Evolutionary conservation across 2,888 invertebrate species (phyloP), one percentile per base, ranked within the genome.

Genomic region (Andricus quercusramuli): DNA sequence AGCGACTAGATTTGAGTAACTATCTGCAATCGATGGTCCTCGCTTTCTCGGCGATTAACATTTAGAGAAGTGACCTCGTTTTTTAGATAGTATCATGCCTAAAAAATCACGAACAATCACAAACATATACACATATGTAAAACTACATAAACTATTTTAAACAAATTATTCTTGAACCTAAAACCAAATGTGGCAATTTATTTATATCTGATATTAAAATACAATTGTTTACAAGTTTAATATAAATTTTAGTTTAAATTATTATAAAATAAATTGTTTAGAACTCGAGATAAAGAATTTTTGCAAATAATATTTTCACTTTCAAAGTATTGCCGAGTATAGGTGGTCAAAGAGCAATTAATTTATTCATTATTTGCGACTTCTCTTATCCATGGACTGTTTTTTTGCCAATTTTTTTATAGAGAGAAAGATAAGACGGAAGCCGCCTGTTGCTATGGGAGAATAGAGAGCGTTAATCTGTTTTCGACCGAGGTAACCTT

Each of bases 391-490:
- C 56, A 32, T 29, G 13, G 51, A 56, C 20, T 74, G 56, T 74
- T 74, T 74, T 56, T 74, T 15, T 51, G 74, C 51, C 11, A 56
- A 32, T 74, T 74, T 74, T 74, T 74, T 8, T 37, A 70, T 70
- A 51, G 74, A 74, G 74, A 74, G 56, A 56, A 56, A 74, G 74
- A 74, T 74, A 74, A 74, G 74, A 74, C 56, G 74, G 56, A 74
- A 74, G 56, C 74, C 56, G 56, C 74, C 74, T 74, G 74, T 74
- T 74, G 74, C 74, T 74, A 74, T 74, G 74, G 74, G 74, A 74
- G 74, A 74, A 56, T 74, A 74, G 56, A 74, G 56, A 74, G 56
- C 56, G 74, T 74, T 74, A 74, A 74, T 74, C 74, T 56, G n/a
- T 74, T 74, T 74, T 74, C n/a, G 74, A 32, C 56, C 56, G 74